phyloP scores from a whole-genome alignment of 2,113 vertebrate species.

The Syngnathus floridae region DNA sequence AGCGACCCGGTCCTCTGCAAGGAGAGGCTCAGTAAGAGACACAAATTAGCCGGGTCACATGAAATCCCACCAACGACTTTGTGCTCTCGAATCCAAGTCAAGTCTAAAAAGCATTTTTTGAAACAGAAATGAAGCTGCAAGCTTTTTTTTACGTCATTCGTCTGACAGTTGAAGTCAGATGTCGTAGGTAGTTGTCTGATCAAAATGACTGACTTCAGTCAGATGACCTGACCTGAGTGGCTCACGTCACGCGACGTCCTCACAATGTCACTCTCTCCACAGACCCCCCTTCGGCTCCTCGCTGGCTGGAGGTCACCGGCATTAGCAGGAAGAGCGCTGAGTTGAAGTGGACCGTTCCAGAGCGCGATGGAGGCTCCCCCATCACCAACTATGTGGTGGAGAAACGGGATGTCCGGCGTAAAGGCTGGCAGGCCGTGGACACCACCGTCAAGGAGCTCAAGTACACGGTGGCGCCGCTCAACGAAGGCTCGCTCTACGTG shows the following conservation, averaged over 20 bases:
- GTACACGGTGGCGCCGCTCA: conserved; percentile 85
- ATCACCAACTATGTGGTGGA: conserved; percentile 95
- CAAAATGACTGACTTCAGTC: too few species aligned
- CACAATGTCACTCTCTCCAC: background rate
- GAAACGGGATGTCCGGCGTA: conserved; percentile 90
- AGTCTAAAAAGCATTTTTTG: too few species aligned
- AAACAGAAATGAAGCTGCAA: too few species aligned
- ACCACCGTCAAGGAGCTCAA: conserved; percentile 93
- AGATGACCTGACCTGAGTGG: background rate
- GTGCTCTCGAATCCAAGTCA: too few species aligned
- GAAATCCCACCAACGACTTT: too few species aligned
- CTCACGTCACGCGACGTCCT: background rate
- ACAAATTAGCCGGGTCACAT: conserved; percentile 20
- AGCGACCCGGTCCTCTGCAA: conserved; percentile 94
- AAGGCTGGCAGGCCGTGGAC: conserved; percentile 95
- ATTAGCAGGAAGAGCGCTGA: conserved; percentile 88
- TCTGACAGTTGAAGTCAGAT: too few species aligned
- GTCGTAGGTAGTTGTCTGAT: too few species aligned
- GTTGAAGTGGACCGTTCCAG: conserved; percentile 91
- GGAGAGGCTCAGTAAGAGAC: conserved; percentile 88
- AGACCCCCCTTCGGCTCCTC: conserved; percentile 92
- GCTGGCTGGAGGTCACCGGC: conserved; percentile 86
- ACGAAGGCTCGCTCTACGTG: conserved; percentile 89
- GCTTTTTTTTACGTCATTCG: too few species aligned
- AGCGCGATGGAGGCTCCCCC: conserved; percentile 88